phyloP scores from a whole-genome alignment of 2,888 invertebrate species.

The Dryomyza anilis region DNA sequence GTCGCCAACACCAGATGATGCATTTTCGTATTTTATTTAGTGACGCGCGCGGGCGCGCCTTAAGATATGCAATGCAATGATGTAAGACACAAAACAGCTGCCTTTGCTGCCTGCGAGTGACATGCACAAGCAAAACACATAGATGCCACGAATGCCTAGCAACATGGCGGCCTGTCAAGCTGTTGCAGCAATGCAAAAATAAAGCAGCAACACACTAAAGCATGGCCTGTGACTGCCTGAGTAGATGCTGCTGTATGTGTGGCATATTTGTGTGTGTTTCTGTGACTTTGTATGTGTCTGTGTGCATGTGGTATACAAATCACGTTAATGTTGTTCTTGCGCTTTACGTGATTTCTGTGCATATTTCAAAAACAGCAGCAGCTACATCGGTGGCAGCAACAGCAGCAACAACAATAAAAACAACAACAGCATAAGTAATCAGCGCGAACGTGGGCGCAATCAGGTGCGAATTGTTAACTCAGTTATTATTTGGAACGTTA shows the following conservation, averaged over 20 bases:
- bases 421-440: no score
- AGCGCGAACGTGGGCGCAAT: conserved; percentile 1
- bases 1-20: neutral
- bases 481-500: neutral
- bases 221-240: neutral
- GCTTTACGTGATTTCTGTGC: conserved; percentile 41
- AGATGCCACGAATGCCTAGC: neutral
- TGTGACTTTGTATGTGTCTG: conserved; percentile 2
- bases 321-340: conserved; percentile 22
- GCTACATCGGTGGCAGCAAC: no score
- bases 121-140: neutral
- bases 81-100: no score
- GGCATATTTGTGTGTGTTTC: no score
- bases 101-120: neutral
- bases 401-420: no score
- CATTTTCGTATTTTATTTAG: conserved; percentile 15
- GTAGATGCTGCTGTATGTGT: no score
- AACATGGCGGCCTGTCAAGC: neutral
- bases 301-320: conserved; percentile 22
- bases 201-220: neutral
- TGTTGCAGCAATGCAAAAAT: neutral
- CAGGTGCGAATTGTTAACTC: conserved; percentile 6
- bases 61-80: conserved; percentile 8
- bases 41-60: neutral
- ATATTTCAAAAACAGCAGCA: conserved; percentile 32